Evolutionary conservation across 2,888 invertebrate genomes (phyloP).

Genomic region (Volucella inanis): DNA sequence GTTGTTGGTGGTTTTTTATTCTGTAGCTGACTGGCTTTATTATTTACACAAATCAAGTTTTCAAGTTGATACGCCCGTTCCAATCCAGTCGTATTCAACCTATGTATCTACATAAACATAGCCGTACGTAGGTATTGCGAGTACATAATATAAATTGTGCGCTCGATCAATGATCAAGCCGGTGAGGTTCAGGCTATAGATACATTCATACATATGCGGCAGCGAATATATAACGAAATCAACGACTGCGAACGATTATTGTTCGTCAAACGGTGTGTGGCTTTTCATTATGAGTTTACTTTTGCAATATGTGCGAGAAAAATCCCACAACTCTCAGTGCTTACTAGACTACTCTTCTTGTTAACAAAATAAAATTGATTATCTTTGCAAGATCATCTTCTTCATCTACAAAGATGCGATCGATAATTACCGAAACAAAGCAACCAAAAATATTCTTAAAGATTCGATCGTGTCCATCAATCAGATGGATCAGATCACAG

Average conservation of each 20-base stretch:
- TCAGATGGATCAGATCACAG: too few relatives aligned
- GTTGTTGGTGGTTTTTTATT: conserved; percentile 25
- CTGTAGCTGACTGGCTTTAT: conserved; percentile 44
- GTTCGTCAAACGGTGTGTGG: conserved; percentile 56
- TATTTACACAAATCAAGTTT: conserved; percentile 75
- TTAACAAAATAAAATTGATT: conserved; percentile 6
- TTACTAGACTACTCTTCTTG: conserved; percentile 26
- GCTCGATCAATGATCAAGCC: conserved; percentile 68
- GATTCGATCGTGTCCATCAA: too few relatives aligned
- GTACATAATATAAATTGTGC: conserved; percentile 62
- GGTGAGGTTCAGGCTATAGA: conserved; percentile 21
- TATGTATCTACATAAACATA: conserved; percentile 20
- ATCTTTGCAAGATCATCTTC: too few relatives aligned
- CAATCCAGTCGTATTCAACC: conserved; percentile 59
- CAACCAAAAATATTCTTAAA: too few relatives aligned
- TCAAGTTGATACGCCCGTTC: conserved; percentile 73
- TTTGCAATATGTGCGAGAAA: conserved; percentile 33
- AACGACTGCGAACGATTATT: conserved; percentile 48
- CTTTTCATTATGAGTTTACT: neutral
- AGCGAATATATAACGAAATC: neutral
- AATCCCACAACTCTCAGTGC: conserved; percentile 49
- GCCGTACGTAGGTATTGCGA: conserved; percentile 28
- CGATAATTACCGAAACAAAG: too few relatives aligned
- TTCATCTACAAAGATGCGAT: too few relatives aligned
- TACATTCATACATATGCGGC: conserved; percentile 22